phyloP scores from a whole-genome alignment of 2,113 vertebrate species.

The Rhadina sibilatrix region DNA sequence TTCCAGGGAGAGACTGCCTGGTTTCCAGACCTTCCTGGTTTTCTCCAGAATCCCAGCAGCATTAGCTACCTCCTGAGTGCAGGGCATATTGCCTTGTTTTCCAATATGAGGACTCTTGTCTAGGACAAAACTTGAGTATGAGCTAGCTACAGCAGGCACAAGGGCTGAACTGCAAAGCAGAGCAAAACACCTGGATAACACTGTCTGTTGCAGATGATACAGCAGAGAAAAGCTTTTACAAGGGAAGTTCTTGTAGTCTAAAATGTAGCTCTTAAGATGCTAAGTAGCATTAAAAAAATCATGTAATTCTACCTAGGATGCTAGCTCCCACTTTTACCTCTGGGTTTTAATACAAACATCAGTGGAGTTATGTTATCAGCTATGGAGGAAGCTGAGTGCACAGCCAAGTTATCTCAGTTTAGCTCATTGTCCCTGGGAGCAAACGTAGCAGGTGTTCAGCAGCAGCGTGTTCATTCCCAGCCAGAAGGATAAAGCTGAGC shows the following conservation, averaged over 20 bases:
- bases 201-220: not conserved
- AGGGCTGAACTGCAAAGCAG: not conserved
- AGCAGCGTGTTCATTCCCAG: not conserved
- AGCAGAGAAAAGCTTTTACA: not conserved
- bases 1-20: not conserved
- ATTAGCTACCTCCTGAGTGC: not conserved
- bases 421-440: not conserved
- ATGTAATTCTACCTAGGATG: not conserved
- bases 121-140: not conserved
- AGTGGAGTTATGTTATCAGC: not conserved
- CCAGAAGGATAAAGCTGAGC: not conserved
- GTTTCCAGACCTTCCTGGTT: not conserved
- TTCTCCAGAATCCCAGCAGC: not conserved
- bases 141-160: not conserved
- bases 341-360: not conserved
- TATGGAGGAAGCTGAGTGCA: not conserved
- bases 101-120: not conserved
- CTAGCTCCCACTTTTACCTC: not conserved
- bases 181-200: not conserved
- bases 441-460: rapidly evolving
- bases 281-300: not conserved
- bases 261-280: not conserved
- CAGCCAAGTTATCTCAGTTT: not conserved
- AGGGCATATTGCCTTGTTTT: not conserved
- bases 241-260: not conserved